A percentile compares a stretch with the other conserved stretches of the same genome.
These are phyloP conservation scores for Mus minutoides DNA, from an alignment of 2,797 vertebrate genomes.

Conservation along the genomic window DNA sequence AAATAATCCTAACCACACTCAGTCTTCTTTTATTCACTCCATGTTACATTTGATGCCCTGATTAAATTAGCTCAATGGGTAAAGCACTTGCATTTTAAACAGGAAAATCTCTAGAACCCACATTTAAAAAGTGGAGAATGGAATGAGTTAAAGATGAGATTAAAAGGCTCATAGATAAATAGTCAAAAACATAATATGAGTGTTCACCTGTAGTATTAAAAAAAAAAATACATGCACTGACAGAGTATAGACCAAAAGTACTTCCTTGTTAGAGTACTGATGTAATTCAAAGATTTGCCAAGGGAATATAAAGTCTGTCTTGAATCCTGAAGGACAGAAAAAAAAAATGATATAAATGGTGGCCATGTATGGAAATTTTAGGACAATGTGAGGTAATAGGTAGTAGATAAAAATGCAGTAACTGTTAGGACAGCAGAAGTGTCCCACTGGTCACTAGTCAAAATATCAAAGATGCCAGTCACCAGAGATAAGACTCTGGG, in stretches of 20 bases:
- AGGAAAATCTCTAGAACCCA: neutral
- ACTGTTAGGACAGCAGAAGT: fast-evolving
- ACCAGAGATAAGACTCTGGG: neutral
- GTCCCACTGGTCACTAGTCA: neutral
- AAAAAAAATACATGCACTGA: neutral
- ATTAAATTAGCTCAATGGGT: neutral
- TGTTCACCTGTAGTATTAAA: neutral
- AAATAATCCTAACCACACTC: neutral
- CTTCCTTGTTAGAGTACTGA: neutral
- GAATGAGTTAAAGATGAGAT: neutral
- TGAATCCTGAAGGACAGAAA: neutral
- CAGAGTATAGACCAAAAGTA: neutral
- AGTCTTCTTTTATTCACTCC: neutral
- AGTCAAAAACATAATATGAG: neutral
- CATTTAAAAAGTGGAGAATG: neutral
- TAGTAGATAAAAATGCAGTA: neutral
- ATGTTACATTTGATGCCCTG: neutral
- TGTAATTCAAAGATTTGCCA: neutral
- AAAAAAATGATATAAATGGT: neutral
- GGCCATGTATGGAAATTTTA: neutral
- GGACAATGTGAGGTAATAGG: neutral
- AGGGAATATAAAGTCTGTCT: neutral
- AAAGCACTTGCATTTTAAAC: neutral
- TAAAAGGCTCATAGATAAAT: neutral
- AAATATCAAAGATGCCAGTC: fast-evolving